Evolutionary conservation across 2,797 vertebrate species (phyloP), one percentile per base, ranked within the genome.

Genomic region (Rhinogobio ventralis): DNA sequence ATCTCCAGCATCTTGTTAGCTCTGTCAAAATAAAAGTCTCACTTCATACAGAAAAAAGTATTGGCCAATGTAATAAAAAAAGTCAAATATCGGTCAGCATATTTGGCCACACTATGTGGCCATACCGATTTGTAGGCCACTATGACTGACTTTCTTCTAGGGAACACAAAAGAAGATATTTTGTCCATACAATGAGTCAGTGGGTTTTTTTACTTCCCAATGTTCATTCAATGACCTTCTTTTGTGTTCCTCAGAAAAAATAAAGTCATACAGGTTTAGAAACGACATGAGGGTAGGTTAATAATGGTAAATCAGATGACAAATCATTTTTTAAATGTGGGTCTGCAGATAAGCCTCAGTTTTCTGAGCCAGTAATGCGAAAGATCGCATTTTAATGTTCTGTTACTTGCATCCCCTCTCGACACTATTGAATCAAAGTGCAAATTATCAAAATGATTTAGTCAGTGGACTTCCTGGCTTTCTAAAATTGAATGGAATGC

Each of bases 401-500:
- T 25, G 28, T 74, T 71, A 49, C 51, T 1, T 4, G 5, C 62
- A 45, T 36, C 64, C 55, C 11, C 53, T 57, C 20, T 45, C 42
- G 30, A 39, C n/a, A 5, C 53, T 53, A 46, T 30, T 69, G 76
- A 55, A 67, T 83, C n/a, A 8, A 28, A n/a, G 73, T 75, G 68
- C 73, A 80, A 88, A 79, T 88, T 60, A 82, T 85, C 73, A 82
- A 85, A 88, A 86, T 79, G n/a, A 82, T 77, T 86, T 42, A 23
- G 80, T 55, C 75, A 86, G 46, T 57, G 36, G 36, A 82, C 57
- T 71, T 82, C 81, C 67, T 83, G 81, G n/a, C 33, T 67, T 53
- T 79, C 72, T 42, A 85, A 85, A 85, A 49, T 45, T 17, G 1
- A 72, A 83, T 42, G 42, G 75, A 85, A 82, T 42, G 68, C 53